Evolutionary conservation across 2,888 invertebrate species (phyloP), one percentile per base, ranked within the genome.

Genomic region (Heliconius ethilla): DNA sequence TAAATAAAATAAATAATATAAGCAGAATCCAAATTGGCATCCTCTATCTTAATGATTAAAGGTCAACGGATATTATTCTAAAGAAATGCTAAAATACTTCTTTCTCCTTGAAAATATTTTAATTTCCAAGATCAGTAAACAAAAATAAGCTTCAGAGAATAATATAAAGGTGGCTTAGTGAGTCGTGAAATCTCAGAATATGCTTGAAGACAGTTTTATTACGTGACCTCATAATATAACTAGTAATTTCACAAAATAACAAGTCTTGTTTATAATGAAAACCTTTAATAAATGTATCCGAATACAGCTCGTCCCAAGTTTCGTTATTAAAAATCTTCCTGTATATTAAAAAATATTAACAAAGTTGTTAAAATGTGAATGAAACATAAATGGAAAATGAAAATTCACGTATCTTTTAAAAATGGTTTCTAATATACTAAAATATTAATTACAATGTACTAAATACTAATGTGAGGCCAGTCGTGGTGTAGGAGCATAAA

Each of bases 121-220:
- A 73, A 37, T 73, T 73, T 62, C 33, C 37, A 25, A 66, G 40
- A 66, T 37, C 66, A 66, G 33, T 59, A 73, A 40, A 74, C 63
- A 75, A 75, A 65, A 65, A 29, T 15, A 45, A 75, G 51, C 45
- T 75, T 51, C 29, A 75, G 13, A 25, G 69, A 69, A 25, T 69
- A 37, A 69, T 69, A 69, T 69, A 40, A 25, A 45, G 69, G 69
- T 45, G 25, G 40, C 69, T 69, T 40, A 69, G 40, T 40, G 18
- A 25, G 40, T n/a, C 67, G 67, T 37, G 40, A 67, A 25, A 40
- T 67, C 37, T 25, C 67, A n/a, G 40, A 67, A 40, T 40, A 67
- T 67, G 67, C 37, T 67, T 1, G 67, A 67, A 40, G n/a, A 67
- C 67, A 67, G 25, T 67, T 67, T 40, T 67, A 67, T 67, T 67